Percentiles rank a stretch among this genome's conserved stretches.
phyloP scores from a whole-genome alignment of 2,113 vertebrate genomes.

The Anguilla japonica region DNA sequence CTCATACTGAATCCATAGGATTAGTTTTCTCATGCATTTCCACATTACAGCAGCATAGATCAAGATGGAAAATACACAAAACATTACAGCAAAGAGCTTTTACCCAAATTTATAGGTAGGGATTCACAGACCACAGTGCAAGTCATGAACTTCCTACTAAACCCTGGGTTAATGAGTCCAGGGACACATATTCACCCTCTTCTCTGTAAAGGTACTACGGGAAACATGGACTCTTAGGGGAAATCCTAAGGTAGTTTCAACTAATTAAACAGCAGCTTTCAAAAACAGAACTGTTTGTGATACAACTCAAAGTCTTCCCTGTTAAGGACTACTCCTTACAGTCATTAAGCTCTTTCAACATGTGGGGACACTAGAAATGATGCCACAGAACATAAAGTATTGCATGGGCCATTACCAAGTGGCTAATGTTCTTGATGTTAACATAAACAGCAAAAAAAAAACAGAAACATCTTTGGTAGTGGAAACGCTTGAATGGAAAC shows the following conservation, averaged over 20 bases:
- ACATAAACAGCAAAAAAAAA: neutral
- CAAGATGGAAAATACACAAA: neutral
- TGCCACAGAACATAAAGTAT: neutral
- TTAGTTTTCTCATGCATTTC: neutral
- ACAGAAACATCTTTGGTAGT: neutral
- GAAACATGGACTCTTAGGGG: neutral
- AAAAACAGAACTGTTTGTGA: neutral
- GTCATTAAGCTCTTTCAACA: neutral
- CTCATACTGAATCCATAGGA: neutral
- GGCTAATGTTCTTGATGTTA: neutral
- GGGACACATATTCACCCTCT: neutral
- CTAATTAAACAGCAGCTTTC: neutral
- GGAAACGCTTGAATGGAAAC: neutral
- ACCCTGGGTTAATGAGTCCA: neutral
- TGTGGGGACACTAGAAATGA: neutral
- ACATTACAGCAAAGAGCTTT: neutral
- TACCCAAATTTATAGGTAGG: neutral
- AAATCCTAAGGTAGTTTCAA: neutral
- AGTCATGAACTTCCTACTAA: neutral
- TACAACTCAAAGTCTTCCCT: neutral
- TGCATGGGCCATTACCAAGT: neutral
- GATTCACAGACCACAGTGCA: neutral
- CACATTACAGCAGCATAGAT: constrained; percentile 5
- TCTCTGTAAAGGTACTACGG: neutral
- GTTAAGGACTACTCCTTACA: neutral